Evolutionary conservation across 2,888 invertebrate species (phyloP), one percentile per base, ranked within the genome.

Genomic region (Catocala nupta): DNA sequence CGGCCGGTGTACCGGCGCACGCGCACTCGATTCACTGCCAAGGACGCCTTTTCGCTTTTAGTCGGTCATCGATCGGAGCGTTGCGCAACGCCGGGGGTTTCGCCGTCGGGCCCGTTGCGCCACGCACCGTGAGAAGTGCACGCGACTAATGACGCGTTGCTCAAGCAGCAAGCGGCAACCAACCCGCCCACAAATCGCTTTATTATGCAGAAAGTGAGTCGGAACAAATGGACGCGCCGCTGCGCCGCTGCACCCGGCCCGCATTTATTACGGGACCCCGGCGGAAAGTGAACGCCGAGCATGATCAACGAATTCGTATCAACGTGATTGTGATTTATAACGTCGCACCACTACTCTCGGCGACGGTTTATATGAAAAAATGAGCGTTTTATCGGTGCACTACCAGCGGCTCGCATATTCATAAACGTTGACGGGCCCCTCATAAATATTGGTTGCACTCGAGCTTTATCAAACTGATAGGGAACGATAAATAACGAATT

Each of bases 31-130:
- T 87, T 88, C 90, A 90, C 81, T 89, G 89, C 85, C 90, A 90
- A 90, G 89, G 90, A 89, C 90, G 89, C 81, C 81, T 82, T 88
- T 87, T 89, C 89, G 89, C 88, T 89, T 87, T 86, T 85, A 83
- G 84, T 77, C 85, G 88, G 85, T 85, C 87, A 81, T 80, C 84
- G 84, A 78, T 83, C 85, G 73, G 75, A 66, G 56, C 59, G 79
- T 87, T 87, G 83, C 84, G 83, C 82, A 86, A 87, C 70, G 56
- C 69, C 74, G 70, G 75, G 73, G 75, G 83, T 83, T 82, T 82
- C 82, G 82, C 84, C 80, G 77, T 83, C 80, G 80, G 73, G 71
- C 80, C 79, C 73, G 78, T 78, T 79, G 81, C 81, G 77, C 80
- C 78, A 78, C 67, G 74, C 76, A 66, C 72, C 71, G 74, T 73